These are phyloP conservation scores for Silurus lanzhouensis DNA, from an alignment of 2,797 vertebrate species.

Conservation along the genomic window DNA sequence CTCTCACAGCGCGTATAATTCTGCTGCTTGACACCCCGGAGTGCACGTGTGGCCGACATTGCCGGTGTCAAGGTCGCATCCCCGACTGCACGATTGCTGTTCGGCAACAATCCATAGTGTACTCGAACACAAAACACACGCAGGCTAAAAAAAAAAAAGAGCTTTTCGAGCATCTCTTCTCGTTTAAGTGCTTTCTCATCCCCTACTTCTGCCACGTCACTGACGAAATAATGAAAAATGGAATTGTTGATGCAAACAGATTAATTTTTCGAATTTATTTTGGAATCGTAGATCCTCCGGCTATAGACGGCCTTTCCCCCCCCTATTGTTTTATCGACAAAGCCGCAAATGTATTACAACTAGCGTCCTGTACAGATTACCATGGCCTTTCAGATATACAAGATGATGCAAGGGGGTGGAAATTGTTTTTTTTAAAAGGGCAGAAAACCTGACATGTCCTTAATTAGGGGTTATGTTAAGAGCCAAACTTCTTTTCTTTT, in stretches of 20 bases:
- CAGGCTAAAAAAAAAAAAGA: conserved; percentile 13
- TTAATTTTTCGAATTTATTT: background rate
- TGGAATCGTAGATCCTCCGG: no score
- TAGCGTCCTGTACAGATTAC: conserved; percentile 68
- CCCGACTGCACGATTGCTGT: conserved; percentile 25
- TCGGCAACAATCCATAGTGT: conserved; percentile 26
- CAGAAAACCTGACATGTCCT: conserved; percentile 29
- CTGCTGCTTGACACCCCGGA: conserved; percentile 3
- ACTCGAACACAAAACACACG: conserved; percentile 6
- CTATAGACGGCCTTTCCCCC: background rate
- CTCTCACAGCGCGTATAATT: conserved; percentile 15
- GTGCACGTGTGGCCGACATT: background rate
- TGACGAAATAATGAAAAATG: conserved; percentile 17
- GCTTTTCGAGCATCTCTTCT: conserved; percentile 14
- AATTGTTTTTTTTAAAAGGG: conserved; percentile 37
- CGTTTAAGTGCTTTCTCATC: conserved; percentile 30
- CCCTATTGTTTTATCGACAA: conserved; percentile 26
- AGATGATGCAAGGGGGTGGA: conserved; percentile 51
- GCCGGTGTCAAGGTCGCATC: conserved; percentile 32
- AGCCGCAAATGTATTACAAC: conserved; percentile 78
- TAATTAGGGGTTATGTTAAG: conserved; percentile 30
- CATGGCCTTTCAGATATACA: conserved; percentile 17
- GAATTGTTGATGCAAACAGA: conserved; percentile 14
- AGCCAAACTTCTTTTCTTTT: background rate
- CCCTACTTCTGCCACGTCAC: conserved; percentile 16